phyloP scores from a whole-genome alignment of 2,888 invertebrate species.

The Tachina fera region DNA sequence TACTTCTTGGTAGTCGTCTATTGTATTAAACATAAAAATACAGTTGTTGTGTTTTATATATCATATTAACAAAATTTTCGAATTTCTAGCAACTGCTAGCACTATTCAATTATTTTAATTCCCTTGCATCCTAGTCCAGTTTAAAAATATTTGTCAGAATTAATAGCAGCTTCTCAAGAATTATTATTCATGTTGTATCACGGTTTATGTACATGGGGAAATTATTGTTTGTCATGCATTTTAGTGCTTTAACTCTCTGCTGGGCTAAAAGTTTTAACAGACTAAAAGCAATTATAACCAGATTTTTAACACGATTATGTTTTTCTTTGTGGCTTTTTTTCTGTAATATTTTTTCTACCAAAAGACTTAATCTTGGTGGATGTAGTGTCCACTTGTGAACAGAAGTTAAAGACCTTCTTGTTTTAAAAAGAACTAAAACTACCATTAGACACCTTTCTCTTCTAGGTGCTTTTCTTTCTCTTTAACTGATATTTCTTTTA shows the following conservation, averaged over 20 bases:
- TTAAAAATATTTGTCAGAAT: not conserved
- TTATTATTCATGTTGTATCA: slow-evolving; percentile 33
- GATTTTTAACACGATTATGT: slow-evolving; percentile 53
- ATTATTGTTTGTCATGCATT: slow-evolving; percentile 40
- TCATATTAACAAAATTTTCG: no score
- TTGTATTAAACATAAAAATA: no score
- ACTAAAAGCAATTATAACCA: slow-evolving; percentile 51
- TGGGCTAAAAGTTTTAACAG: not conserved
- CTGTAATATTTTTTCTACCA: not conserved
- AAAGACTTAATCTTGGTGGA: slow-evolving; percentile 28
- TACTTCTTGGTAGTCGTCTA: no score
- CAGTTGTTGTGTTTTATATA: no score
- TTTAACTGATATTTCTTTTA: slow-evolving; percentile 9
- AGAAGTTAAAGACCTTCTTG: slow-evolving; percentile 46
- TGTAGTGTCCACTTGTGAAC: slow-evolving; percentile 49
- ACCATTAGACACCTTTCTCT: slow-evolving; percentile 61
- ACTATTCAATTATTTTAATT: not conserved
- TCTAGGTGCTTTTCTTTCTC: not conserved
- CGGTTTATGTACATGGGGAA: slow-evolving; percentile 29
- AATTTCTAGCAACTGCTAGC: no score
- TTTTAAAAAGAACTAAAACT: slow-evolving; percentile 18
- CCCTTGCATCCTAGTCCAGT: not conserved
- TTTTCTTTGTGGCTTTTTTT: not conserved
- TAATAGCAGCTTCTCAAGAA: not conserved
- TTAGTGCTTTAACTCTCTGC: not conserved